Percentiles rank a stretch among this genome's conserved stretches.
Conservation (phyloP, 2,797 vertebrate genomes). For the Chanos chanos region DNA sequence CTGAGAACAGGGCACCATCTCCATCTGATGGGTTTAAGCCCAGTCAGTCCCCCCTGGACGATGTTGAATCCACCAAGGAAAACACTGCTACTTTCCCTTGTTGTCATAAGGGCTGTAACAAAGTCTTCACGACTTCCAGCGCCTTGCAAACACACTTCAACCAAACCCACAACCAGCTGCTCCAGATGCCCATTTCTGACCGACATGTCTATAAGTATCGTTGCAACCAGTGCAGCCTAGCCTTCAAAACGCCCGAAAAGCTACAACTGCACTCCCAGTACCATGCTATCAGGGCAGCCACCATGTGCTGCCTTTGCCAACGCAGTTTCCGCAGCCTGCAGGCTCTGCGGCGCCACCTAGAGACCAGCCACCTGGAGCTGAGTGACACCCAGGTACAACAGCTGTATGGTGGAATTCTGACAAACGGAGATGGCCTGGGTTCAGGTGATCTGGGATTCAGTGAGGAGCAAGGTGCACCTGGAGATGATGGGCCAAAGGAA, state of each 20-base stretch:
- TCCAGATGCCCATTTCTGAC: conserved; percentile 85
- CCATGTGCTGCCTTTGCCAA: conserved; percentile 97
- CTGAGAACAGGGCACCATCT: conserved; percentile 74
- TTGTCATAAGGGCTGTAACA: conserved; percentile 92
- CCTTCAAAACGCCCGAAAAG: conserved; percentile 96
- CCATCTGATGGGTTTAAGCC: conserved; percentile 78
- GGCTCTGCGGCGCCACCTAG: conserved; percentile 95
- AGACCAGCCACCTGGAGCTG: conserved; percentile 91
- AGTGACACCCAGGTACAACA: conserved; percentile 85
- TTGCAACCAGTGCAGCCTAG: conserved; percentile 97
- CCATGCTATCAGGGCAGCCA: conserved; percentile 96
- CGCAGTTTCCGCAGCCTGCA: conserved; percentile 96
- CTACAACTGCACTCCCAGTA: conserved; percentile 97
- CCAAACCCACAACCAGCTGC: conserved; percentile 78
- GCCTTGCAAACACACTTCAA: conserved; percentile 88
- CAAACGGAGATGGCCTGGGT: conserved; percentile 77
- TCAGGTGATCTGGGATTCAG: conserved; percentile 67
- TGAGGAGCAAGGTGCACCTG: conserved; percentile 52
- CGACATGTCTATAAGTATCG: conserved; percentile 98
- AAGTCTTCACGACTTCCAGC: conserved; percentile 87
- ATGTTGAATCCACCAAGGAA: conserved; percentile 74
- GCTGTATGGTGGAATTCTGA: conserved; percentile 78
- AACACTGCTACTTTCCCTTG: conserved; percentile 86
- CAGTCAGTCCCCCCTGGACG: conserved; percentile 69
- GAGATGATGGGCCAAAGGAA: conserved; percentile 78